These are phyloP conservation scores for Lutjanus argentimaculatus DNA, from an alignment of 2,797 vertebrate genomes.

Conservation along the genomic window DNA sequence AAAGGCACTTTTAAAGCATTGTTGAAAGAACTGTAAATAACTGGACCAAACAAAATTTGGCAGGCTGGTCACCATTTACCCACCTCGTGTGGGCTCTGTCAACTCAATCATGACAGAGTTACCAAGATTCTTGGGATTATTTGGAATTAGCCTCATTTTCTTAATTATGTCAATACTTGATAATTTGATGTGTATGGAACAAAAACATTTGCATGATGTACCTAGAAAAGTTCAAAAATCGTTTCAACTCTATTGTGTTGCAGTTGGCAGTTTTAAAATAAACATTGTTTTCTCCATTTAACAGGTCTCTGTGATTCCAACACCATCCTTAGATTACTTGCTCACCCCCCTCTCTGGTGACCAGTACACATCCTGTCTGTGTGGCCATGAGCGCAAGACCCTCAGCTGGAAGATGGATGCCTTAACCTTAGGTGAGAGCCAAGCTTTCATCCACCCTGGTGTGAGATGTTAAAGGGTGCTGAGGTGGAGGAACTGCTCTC, in stretches of 20 bases:
- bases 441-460: neutral
- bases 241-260: no score
- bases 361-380: constrained; percentile 77
- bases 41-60: neutral
- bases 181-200: neutral
- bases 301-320: constrained; percentile 78
- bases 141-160: neutral
- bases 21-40: neutral
- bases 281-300: constrained; percentile 1
- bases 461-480: neutral
- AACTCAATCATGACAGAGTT: neutral
- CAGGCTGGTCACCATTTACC: neutral
- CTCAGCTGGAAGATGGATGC: constrained; percentile 78
- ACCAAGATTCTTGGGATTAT: neutral
- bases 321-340: constrained; percentile 63
- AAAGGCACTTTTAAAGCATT: neutral
- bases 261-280: no score
- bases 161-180: no score
- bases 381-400: constrained; percentile 75
- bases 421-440: constrained; percentile 67
- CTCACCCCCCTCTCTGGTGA: constrained; percentile 61
- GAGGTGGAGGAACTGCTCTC: neutral
- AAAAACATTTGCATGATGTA: neutral
- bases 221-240: neutral
- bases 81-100: no score